A percentile compares a stretch with the other conserved stretches of the same genome.
These are phyloP conservation scores for Kradibia gibbosae DNA, from an alignment of 1,140 invertebrate genomes.

Conservation along the genomic window DNA sequence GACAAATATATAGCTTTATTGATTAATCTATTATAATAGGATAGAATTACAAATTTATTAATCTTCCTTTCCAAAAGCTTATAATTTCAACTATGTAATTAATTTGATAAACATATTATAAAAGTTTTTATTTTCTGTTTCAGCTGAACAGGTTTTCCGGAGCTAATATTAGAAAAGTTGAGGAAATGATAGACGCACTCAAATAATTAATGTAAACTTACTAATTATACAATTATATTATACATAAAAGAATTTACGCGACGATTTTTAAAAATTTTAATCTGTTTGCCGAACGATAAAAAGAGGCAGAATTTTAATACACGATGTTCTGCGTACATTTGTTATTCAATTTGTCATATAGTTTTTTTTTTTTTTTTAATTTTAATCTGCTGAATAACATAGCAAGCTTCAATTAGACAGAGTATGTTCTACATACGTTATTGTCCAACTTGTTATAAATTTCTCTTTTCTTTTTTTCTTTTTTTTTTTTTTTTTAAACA, in stretches of 20 bases:
- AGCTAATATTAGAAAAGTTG: constrained; percentile 83
- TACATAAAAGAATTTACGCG: constrained; percentile 19
- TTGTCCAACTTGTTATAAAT: constrained; percentile 38
- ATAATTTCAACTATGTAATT: too few species aligned
- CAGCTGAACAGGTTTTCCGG: constrained; percentile 83
- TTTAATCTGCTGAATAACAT: too few species aligned
- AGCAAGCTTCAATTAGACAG: constrained; percentile 37
- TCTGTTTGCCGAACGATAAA: constrained; percentile 28
- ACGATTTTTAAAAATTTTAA: constrained; percentile 37
- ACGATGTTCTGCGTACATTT: too few species aligned
- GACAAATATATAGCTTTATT: too few species aligned
- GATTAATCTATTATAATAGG: too few species aligned
- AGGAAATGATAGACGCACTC: constrained; percentile 50
- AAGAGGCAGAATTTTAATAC: too few species aligned
- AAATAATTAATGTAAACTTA: constrained; percentile 23
- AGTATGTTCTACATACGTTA: constrained; percentile 23
- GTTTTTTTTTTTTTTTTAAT: too few species aligned
- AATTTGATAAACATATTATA: background rate
- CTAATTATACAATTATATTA: constrained; percentile 43
- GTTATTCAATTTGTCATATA: too few species aligned
- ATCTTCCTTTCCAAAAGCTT: too few species aligned
- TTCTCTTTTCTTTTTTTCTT: too few species aligned
- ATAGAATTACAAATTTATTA: too few species aligned
- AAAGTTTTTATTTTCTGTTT: constrained; percentile 55
- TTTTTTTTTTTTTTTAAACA: constrained; percentile 40